Base-by-base conservation (phyloP, 2,113 vertebrate genomes). In the Penelope pileata region DNA sequence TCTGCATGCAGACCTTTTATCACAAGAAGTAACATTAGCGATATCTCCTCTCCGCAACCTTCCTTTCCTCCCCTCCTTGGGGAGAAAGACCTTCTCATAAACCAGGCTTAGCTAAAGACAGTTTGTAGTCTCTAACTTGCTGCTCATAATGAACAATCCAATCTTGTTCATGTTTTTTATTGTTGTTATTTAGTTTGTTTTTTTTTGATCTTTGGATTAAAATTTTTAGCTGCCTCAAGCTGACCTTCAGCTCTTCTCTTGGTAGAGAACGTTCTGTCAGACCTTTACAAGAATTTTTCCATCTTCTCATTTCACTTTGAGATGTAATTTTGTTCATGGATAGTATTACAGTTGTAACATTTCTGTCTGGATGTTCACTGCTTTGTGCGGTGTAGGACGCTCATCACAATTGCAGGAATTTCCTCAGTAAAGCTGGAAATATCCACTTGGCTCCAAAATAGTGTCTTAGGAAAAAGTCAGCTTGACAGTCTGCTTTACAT, bases 351-450 rank as follows among this genome's bases (percentile, higher is more conserved):
- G 23, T 45, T 45, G 38, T 63, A 29, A 47, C 72, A 9, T 32
- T 94, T 77, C 58, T 90, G 15, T 58, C 30, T 92, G 62, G 14
- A 36, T 38, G 19, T 42, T 63, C 14, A 5, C 27, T 76, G 47
- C 32, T 79, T 85, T 82, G 14, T 63, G 32, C 23, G 36, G 16
- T 34, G 40, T 36, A 10, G 5, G 4, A 26, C 70, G 45, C 27
- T 85, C 5, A 16, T 68, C 67, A n/a, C 18, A 63, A 7, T 40
- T 79, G 6, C 13, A 68, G 27, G 15, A 85, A n/a, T 70, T 38
- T 91, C 38, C 66, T 66, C 78, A 40, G 66, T 34, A 24, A 79
- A 86, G 19, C 22, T 83, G 59, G n/a, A 68, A 94, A 13, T 50
- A 92, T 91, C 9, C 8, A 77, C 50, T 81, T 83, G 16, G 36